Evolutionary conservation across 2,888 invertebrate species (phyloP).

Genomic region (Unio delphinus): DNA sequence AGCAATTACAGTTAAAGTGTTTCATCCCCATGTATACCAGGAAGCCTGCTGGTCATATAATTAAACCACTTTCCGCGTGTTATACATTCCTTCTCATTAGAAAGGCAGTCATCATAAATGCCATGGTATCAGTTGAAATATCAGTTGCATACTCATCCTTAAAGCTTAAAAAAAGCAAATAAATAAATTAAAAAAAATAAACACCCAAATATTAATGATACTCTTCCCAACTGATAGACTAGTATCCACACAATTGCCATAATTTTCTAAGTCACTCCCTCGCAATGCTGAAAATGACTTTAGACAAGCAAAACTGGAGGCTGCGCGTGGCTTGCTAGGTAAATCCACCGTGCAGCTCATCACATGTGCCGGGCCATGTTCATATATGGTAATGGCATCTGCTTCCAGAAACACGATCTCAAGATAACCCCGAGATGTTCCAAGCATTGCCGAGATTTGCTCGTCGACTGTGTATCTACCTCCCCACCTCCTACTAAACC

Average conservation of each 20-base stretch:
- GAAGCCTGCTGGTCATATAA: too few relatives aligned
- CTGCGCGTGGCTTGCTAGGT: not conserved
- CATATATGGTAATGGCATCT: slow-evolving; percentile 55
- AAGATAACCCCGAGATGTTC: not conserved
- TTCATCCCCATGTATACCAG: too few relatives aligned
- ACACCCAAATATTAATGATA: too few relatives aligned
- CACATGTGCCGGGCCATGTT: slow-evolving; percentile 34
- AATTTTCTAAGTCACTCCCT: not conserved
- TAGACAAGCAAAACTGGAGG: not conserved
- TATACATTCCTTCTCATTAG: too few relatives aligned
- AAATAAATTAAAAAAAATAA: too few relatives aligned
- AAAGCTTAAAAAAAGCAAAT: too few relatives aligned
- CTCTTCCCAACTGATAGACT: not conserved
- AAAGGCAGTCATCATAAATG: too few relatives aligned
- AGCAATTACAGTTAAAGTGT: too few relatives aligned
- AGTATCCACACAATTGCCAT: too few relatives aligned
- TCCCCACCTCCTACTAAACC: not conserved
- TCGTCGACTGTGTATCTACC: not conserved
- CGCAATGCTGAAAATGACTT: not conserved
- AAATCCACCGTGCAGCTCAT: slow-evolving; percentile 9
- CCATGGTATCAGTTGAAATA: too few relatives aligned
- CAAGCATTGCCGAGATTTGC: not conserved
- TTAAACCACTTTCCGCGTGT: too few relatives aligned
- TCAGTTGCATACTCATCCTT: too few relatives aligned
- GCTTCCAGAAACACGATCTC: slow-evolving; percentile 37